Conservation (phyloP, 2,888 invertebrate genomes). For the Cylloceria caligata region DNA sequence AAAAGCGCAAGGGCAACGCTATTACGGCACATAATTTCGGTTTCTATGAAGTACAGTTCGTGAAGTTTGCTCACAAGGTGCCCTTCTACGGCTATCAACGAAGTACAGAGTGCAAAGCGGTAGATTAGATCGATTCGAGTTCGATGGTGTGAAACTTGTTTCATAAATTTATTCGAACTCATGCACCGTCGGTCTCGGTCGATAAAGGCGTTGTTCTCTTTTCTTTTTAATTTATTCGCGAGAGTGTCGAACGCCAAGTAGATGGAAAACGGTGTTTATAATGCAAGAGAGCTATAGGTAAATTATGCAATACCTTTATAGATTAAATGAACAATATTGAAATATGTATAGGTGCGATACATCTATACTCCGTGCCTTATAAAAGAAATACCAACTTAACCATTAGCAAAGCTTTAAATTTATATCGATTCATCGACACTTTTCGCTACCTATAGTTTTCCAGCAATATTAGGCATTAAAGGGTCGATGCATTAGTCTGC, state of each 20-base stretch:
- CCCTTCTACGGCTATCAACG: not conserved
- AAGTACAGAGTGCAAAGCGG: not conserved
- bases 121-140: not conserved
- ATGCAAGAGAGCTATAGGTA: not conserved
- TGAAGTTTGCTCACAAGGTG: not conserved
- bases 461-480: too few species aligned
- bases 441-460: too few species aligned
- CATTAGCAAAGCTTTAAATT: too few species aligned
- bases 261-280: not conserved
- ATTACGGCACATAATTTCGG: not conserved
- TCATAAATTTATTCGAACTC: constrained; percentile 4
- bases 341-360: not conserved
- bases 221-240: not conserved
- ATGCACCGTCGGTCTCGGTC: not conserved
- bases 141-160: not conserved
- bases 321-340: not conserved
- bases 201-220: not conserved
- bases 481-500: too few species aligned
- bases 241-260: not conserved
- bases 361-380: not conserved
- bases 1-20: not conserved
- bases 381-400: not conserved
- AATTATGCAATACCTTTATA: not conserved
- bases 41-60: not conserved
- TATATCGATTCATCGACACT: too few species aligned